Evolutionary conservation across 2,797 vertebrate species (phyloP).

Genomic region (Anguilla pacifica): DNA sequence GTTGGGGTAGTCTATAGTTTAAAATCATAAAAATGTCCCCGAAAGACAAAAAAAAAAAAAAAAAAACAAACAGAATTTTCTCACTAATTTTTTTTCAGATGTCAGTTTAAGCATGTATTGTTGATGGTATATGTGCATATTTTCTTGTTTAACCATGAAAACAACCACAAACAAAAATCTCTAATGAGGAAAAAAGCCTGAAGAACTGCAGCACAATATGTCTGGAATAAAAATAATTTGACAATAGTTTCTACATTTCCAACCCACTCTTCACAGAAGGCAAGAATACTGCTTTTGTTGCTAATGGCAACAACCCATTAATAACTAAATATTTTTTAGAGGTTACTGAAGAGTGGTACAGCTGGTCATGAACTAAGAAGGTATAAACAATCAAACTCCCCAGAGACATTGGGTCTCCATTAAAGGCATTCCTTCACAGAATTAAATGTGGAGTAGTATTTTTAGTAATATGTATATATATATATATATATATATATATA

Average conservation of each 20-base stretch:
- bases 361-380: constrained; percentile 53
- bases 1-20: background rate
- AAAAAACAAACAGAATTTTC: background rate
- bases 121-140: constrained; percentile 12
- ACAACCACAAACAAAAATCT: background rate
- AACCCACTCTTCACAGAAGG: constrained; percentile 40
- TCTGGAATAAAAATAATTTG: constrained; percentile 26
- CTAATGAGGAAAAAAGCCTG: background rate
- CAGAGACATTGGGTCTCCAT: constrained; percentile 52
- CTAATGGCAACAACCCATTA: constrained; percentile 71
- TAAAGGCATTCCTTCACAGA: constrained; percentile 23
- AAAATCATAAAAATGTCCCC: background rate
- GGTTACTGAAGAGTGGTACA: constrained; percentile 54
- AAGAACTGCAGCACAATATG: background rate
- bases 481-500: no score
- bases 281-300: constrained; percentile 53
- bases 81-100: background rate
- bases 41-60: background rate
- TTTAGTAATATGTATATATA: constrained; percentile 1
- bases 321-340: constrained; percentile 46
- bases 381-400: constrained; percentile 53
- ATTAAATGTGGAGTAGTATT: constrained; percentile 25
- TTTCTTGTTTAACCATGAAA: background rate
- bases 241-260: constrained; percentile 31
- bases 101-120: background rate